These are phyloP conservation scores for Coendou prehensilis DNA, from an alignment of 2,797 vertebrate genomes.

Conservation along the genomic window DNA sequence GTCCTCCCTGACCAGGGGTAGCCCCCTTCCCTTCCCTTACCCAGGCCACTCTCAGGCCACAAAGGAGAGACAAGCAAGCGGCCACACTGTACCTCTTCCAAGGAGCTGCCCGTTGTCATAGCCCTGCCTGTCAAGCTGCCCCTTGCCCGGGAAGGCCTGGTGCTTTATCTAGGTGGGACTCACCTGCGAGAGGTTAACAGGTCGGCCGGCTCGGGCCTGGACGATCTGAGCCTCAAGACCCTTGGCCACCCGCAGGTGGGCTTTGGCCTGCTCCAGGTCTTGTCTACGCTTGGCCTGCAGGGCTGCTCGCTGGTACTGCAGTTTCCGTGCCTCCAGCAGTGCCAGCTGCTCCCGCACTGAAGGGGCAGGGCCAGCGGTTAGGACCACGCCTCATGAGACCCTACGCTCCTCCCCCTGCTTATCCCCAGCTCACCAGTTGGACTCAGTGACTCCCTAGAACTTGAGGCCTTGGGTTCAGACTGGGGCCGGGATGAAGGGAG, in stretches of 20 bases:
- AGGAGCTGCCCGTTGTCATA: background rate
- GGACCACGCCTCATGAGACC: background rate
- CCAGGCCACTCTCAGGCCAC: background rate
- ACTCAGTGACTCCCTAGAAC: constrained; percentile 84
- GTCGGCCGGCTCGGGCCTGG: constrained; percentile 91
- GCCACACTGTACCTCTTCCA: background rate
- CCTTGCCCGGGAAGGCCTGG: background rate
- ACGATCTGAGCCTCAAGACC: constrained; percentile 93
- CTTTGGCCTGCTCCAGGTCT: constrained; percentile 95
- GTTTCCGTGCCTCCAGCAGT: constrained; percentile 94
- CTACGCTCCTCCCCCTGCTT: background rate
- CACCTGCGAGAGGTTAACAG: constrained; percentile 94
- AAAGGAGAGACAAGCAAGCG: background rate
- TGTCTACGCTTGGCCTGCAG: constrained; percentile 96
- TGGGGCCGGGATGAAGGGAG: constrained; percentile 79
- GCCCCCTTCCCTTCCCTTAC: background rate
- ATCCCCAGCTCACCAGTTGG: constrained; percentile 84
- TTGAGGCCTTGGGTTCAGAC: constrained; percentile 79
- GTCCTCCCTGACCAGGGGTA: background rate
- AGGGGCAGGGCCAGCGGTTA: background rate
- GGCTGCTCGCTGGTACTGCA: constrained; percentile 96
- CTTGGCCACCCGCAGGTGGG: constrained; percentile 93
- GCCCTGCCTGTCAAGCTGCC: background rate
- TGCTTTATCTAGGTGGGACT: constrained; percentile 51
- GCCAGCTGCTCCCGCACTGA: constrained; percentile 94